These are phyloP conservation scores for Rousettus madagascariensis DNA, from an alignment of 2,797 vertebrate species.

Conservation along the genomic window DNA sequence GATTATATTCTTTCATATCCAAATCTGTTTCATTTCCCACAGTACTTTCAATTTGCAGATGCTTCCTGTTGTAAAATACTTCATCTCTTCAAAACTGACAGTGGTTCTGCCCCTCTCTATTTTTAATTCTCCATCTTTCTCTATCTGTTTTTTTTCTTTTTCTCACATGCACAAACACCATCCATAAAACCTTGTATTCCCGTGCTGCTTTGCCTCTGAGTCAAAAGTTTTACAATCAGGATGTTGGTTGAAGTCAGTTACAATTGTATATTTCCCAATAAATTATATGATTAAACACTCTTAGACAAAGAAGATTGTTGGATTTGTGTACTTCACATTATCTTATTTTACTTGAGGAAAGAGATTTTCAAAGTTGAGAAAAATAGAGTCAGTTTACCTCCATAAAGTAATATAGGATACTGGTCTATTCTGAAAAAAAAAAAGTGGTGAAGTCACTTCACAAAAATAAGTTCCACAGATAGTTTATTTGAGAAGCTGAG, in stretches of 20 bases:
- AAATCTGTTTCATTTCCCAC: slow-evolving; percentile 16
- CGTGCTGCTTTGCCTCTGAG: neutral
- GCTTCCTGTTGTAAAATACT: slow-evolving; percentile 15
- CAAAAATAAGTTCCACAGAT: neutral
- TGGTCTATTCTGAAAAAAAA: neutral
- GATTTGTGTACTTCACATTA: neutral
- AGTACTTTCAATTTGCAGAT: slow-evolving; percentile 42
- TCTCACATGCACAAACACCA: neutral
- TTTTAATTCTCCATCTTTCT: slow-evolving; percentile 58
- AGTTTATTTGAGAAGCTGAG: neutral
- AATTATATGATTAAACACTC: slow-evolving; percentile 10
- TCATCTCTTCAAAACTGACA: slow-evolving; percentile 49
- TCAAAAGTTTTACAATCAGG: neutral
- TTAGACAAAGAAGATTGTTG: neutral
- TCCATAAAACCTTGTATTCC: neutral
- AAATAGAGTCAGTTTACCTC: neutral
- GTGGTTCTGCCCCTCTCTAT: slow-evolving; percentile 9
- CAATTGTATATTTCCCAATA: neutral
- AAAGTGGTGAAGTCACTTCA: neutral
- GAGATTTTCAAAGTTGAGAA: neutral
- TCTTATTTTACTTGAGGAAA: slow-evolving; percentile 14
- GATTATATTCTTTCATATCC: neutral
- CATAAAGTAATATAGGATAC: neutral
- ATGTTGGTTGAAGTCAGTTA: neutral
- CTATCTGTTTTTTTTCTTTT: slow-evolving; percentile 53